These are phyloP conservation scores for Pammene fasciana DNA, from an alignment of 2,888 invertebrate genomes.

Conservation along the genomic window DNA sequence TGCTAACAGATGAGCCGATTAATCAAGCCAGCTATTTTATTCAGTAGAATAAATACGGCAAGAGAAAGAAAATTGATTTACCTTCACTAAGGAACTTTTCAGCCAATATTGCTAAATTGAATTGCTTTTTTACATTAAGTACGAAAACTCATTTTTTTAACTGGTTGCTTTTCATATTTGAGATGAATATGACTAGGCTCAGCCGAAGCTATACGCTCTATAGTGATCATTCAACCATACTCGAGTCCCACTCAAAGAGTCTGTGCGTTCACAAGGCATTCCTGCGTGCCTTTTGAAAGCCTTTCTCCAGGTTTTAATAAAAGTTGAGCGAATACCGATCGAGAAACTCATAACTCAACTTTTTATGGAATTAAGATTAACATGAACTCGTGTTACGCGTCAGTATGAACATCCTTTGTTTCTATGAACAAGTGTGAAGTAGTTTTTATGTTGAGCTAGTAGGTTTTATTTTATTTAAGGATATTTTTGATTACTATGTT, in stretches of 20 bases:
- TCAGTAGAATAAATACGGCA: neutral
- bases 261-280: conserved; percentile 54
- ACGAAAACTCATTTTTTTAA: too few species aligned
- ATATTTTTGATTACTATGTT: too few species aligned
- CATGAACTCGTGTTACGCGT: conserved; percentile 1
- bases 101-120: neutral
- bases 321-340: conserved; percentile 63
- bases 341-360: conserved; percentile 40
- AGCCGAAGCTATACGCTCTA: neutral
- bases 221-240: conserved; percentile 41
- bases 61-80: neutral
- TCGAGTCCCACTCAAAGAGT: conserved; percentile 47
- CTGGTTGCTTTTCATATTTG: neutral
- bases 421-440: neutral
- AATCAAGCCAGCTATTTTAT: conserved; percentile 5
- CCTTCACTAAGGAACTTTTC: conserved; percentile 1
- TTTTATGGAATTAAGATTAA: conserved; percentile 36
- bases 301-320: conserved; percentile 70
- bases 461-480: too few species aligned
- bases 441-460: neutral
- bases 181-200: neutral
- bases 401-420: conserved; percentile 1
- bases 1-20: neutral
- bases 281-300: conserved; percentile 65
- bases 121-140: neutral